Conservation (phyloP, 2,888 invertebrate genomes). For the Netelia virgata region DNA sequence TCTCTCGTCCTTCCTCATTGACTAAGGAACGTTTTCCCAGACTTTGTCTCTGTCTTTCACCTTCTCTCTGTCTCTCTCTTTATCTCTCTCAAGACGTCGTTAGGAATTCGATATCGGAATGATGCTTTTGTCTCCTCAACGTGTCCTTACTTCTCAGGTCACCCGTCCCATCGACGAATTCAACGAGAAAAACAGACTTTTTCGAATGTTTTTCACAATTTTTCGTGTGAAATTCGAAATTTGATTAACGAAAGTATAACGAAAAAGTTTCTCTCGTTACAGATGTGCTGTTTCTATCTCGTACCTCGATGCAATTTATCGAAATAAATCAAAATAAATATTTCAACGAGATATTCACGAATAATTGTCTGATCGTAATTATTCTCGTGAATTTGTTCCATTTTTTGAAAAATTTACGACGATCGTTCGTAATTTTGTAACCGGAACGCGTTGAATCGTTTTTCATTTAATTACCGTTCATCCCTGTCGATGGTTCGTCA, state of each 20-base stretch:
- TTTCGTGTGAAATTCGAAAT: background rate
- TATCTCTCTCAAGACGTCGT: slow-evolving; percentile 12
- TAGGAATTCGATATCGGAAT: slow-evolving; percentile 57
- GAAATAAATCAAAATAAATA: no score
- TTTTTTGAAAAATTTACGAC: background rate
- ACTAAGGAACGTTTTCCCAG: background rate
- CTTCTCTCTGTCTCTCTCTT: background rate
- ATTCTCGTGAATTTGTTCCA: background rate
- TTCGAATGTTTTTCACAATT: background rate
- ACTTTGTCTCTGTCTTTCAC: background rate
- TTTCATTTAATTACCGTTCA: background rate
- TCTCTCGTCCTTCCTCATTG: slow-evolving; percentile 6
- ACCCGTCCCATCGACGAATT: background rate
- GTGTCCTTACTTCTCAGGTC: background rate
- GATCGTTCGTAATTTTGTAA: background rate
- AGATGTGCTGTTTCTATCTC: no score
- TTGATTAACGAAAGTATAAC: no score
- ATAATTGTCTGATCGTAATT: no score
- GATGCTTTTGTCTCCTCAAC: slow-evolving; percentile 6
- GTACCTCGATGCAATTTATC: no score
- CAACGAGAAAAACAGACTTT: background rate
- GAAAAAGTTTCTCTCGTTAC: no score
- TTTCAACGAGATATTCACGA: no score
- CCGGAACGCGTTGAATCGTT: background rate
- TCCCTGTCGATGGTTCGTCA: background rate